These are phyloP conservation scores for Gadus macrocephalus DNA, from an alignment of 2,113 vertebrate species.

Conservation along the genomic window DNA sequence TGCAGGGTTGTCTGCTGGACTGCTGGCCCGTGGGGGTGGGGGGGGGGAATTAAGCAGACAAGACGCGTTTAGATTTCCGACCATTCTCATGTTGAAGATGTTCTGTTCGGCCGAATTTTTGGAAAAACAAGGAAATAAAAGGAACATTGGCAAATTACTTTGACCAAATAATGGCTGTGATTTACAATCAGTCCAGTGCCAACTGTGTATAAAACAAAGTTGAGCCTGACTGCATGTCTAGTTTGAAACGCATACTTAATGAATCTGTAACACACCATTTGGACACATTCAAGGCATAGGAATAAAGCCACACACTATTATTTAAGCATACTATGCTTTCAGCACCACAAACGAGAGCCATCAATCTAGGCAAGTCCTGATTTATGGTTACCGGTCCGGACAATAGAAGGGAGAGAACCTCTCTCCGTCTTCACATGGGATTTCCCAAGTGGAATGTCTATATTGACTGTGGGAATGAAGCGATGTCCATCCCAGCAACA, in stretches of 20 bases:
- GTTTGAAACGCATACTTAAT: no score
- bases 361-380: constrained; percentile 2
- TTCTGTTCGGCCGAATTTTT: no score
- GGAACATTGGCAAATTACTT: no score
- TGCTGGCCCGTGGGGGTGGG: constrained; percentile 9
- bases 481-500: constrained; percentile 39
- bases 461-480: constrained; percentile 55
- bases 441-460: constrained; percentile 51
- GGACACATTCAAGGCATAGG: constrained; percentile 7
- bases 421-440: constrained; percentile 38
- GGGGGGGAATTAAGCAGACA: constrained; percentile 15
- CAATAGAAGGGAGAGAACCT: constrained; percentile 10
- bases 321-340: constrained; percentile 6
- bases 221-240: no score
- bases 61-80: background rate
- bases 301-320: constrained; percentile 15
- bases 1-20: background rate
- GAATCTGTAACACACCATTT: background rate
- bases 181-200: no score
- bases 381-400: constrained; percentile 17
- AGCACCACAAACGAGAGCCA: constrained; percentile 8
- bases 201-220: no score
- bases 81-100: no score
- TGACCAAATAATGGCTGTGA: no score
- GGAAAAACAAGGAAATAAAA: no score